phyloP scores from a whole-genome alignment of 1,140 invertebrate species.

The Colletes gigas region DNA sequence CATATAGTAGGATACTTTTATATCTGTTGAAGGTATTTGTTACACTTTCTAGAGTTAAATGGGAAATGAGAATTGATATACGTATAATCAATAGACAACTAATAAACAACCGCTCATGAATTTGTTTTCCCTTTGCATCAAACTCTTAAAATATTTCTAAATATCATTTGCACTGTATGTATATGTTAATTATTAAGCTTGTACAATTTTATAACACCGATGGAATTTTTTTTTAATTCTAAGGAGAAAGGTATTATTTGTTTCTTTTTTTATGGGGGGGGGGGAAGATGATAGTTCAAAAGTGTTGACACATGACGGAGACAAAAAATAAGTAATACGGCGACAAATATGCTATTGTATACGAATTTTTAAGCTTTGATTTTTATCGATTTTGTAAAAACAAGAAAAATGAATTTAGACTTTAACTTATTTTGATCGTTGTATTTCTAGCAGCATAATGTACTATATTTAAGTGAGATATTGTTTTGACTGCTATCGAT shows the following conservation, averaged over 20 bases:
- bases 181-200: conserved; percentile 48
- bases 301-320: conserved; percentile 15
- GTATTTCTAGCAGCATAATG: conserved; percentile 56
- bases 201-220: conserved; percentile 32
- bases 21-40: conserved; percentile 59
- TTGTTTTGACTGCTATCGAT: conserved; percentile 10
- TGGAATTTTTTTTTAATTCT: conserved; percentile 8
- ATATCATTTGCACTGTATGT: conserved; percentile 40
- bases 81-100: conserved; percentile 25
- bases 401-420: conserved; percentile 37
- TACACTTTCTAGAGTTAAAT: conserved; percentile 43
- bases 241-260: conserved; percentile 24
- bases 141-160: conserved; percentile 10
- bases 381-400: conserved; percentile 30
- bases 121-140: conserved; percentile 22
- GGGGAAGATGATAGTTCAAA: conserved; percentile 18
- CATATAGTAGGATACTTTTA: conserved; percentile 60
- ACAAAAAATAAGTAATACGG: conserved; percentile 4
- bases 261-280: conserved; percentile 24
- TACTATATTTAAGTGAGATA: conserved; percentile 44
- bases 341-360: conserved; percentile 14
- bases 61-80: conserved; percentile 33
- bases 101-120: conserved; percentile 21
- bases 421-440: conserved; percentile 54
- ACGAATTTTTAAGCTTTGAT: conserved; percentile 29